Evolutionary conservation across 1,140 invertebrate species (phyloP).

Genomic region (Euglossa dilemma): DNA sequence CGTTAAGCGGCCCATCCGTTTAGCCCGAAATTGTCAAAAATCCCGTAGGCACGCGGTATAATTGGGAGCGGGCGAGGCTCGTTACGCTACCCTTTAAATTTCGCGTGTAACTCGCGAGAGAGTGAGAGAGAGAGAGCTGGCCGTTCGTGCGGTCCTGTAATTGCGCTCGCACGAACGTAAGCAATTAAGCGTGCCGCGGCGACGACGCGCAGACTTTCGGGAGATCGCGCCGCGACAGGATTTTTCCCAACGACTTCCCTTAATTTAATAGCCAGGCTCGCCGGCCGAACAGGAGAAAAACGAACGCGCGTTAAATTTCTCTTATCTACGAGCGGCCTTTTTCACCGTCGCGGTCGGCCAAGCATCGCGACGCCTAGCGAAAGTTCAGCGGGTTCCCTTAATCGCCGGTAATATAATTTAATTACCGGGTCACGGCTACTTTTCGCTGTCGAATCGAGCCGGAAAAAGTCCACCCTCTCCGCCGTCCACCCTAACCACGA

Average conservation of each 20-base stretch:
- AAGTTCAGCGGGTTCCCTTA: slow-evolving; percentile 38
- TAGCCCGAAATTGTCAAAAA: slow-evolving; percentile 3
- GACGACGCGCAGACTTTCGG: slow-evolving; percentile 3
- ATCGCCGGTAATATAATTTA: slow-evolving; percentile 46
- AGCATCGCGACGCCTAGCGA: slow-evolving; percentile 32
- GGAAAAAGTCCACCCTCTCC: slow-evolving; percentile 18
- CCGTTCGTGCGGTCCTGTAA: neutral
- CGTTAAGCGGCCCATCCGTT: neutral
- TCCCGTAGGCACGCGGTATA: neutral
- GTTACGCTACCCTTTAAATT: neutral
- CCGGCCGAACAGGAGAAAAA: neutral
- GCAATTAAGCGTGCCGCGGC: slow-evolving; percentile 16
- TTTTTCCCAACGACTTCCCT: slow-evolving; percentile 23
- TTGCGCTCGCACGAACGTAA: slow-evolving; percentile 2
- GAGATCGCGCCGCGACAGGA: slow-evolving; percentile 9
- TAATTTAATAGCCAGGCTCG: slow-evolving; percentile 31
- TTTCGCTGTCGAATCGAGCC: slow-evolving; percentile 19
- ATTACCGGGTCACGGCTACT: slow-evolving; percentile 31
- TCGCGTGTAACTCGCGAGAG: neutral
- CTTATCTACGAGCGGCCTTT: slow-evolving; percentile 32
- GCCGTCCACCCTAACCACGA: neutral
- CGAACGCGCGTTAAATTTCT: slow-evolving; percentile 22
- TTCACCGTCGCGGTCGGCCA: slow-evolving; percentile 6
- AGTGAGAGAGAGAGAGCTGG: neutral
- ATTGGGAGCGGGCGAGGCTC: neutral